Evolutionary conservation across 2,888 invertebrate genomes (phyloP), one percentile per base, ranked within the genome.

Genomic region (Meta bourneti): DNA sequence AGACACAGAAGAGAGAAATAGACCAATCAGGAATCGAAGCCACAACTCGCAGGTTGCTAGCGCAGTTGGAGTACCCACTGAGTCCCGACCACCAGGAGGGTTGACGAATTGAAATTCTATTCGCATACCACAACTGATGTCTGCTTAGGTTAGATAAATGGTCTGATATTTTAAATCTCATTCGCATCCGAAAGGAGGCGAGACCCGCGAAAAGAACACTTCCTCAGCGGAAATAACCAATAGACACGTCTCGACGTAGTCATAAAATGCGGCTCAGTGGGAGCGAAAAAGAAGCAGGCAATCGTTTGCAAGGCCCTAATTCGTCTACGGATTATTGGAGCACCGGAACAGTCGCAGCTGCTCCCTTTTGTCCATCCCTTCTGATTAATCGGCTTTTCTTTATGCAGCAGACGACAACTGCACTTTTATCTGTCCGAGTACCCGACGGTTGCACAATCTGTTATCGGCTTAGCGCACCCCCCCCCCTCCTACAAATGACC

Each of bases 371-470:
- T 61, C 61, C 61, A 61, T 5, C 13, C 34, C 61, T 61, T 11
- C 61, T 61, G 61, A 61, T 61, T 61, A 61, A 61, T 61, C 61
- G 61, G 61, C 61, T 61, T 61, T 61, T 61, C 61, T 61, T 61
- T 61, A 61, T 61, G 61, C 61, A 61, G 61, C 61, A 16, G 61
- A 16, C 16, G 61, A 16, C 16, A 34, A 16, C 9, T 61, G 61
- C 61, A 61, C 9, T 61, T 61, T 61, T 11, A 34, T 34, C 34
- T 34, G 61, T 61, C 61, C 61, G 8, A 9, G 61, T 9, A 16
- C 34, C 34, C 34, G 34, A 34, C 4, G 34, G 34, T 34, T 61
- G 61, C 16, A 9, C 13, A 61, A 11, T 61, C 61, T 16, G 61
- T 61, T 61, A 61, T 61, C 16, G 61, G 61, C 11, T 61, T 61